Conservation (phyloP, 2,888 invertebrate species). For the Eurytoma californica region DNA sequence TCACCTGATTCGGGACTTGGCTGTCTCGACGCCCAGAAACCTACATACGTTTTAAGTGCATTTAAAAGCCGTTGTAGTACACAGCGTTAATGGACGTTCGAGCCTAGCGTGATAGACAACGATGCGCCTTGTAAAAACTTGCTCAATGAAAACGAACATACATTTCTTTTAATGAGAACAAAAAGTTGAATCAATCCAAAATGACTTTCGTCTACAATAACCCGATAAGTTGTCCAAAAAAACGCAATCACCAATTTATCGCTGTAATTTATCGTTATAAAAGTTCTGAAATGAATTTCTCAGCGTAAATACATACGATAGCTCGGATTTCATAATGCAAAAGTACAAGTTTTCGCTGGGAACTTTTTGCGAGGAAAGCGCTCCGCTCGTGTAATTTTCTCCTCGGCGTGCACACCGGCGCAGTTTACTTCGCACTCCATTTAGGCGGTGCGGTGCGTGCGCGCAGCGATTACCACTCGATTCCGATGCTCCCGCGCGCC, state of each 20-base stretch:
- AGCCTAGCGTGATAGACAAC: no score
- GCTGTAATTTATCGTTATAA: not conserved
- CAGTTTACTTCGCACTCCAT: constrained; percentile 2
- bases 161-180: no score
- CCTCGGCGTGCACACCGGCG: not conserved
- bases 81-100: not conserved
- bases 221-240: no score
- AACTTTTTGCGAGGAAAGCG: not conserved
- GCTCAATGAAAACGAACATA: no score
- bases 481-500: constrained; percentile 5
- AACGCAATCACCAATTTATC: no score
- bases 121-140: no score
- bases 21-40: constrained; percentile 93
- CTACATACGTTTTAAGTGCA: constrained; percentile 71
- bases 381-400: constrained; percentile 1
- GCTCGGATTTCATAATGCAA: constrained; percentile 12
- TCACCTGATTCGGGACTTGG: constrained; percentile 92
- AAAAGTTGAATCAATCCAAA: no score
- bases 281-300: not conserved
- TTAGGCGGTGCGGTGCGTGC: not conserved
- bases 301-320: not conserved
- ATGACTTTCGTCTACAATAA: no score
- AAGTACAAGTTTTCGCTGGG: constrained; percentile 28
- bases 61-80: constrained; percentile 2
- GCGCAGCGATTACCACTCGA: constrained; percentile 11